Percentiles rank a stretch among this genome's conserved stretches.
Evolutionary conservation across 92 coral and sea anemone species (phyloP).

Genomic region (Plumapathes pennacea): DNA sequence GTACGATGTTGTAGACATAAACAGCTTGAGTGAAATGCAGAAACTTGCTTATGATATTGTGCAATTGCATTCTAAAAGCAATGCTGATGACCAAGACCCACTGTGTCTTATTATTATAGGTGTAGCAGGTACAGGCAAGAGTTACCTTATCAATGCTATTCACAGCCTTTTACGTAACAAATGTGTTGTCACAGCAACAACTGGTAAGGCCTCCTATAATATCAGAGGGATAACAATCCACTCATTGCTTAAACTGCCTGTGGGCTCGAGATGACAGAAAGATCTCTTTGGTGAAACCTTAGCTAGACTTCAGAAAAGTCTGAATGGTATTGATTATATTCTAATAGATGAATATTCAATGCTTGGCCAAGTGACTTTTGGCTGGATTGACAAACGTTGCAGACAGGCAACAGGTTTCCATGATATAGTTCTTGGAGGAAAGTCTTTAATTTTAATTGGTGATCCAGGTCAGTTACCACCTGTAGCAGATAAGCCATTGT

Average conservation of each 20-base stretch:
- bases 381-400: constrained; percentile 29
- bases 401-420: constrained; percentile 24
- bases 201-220: constrained; percentile 27
- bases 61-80: constrained; percentile 33
- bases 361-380: constrained; percentile 43
- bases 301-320: constrained; percentile 26
- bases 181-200: constrained; percentile 11
- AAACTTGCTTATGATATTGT: constrained; percentile 36
- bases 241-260: constrained; percentile 27
- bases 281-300: constrained; percentile 37
- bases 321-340: constrained; percentile 35
- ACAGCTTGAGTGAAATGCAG: constrained; percentile 51
- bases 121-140: constrained; percentile 9
- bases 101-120: constrained; percentile 13
- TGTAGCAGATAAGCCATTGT: constrained; percentile 70
- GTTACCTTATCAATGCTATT: constrained; percentile 22
- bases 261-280: constrained; percentile 12
- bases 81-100: constrained; percentile 25
- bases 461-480: constrained; percentile 62
- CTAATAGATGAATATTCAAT: constrained; percentile 49
- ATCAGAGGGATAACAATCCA: constrained; percentile 33
- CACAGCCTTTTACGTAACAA: constrained; percentile 18
- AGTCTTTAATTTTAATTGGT: constrained; percentile 17
- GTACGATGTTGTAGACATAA: constrained; percentile 23
- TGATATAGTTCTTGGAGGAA: constrained; percentile 36